Base-by-base conservation (phyloP, 2,113 vertebrate genomes). In the Balaenoptera acutorostrata region DNA sequence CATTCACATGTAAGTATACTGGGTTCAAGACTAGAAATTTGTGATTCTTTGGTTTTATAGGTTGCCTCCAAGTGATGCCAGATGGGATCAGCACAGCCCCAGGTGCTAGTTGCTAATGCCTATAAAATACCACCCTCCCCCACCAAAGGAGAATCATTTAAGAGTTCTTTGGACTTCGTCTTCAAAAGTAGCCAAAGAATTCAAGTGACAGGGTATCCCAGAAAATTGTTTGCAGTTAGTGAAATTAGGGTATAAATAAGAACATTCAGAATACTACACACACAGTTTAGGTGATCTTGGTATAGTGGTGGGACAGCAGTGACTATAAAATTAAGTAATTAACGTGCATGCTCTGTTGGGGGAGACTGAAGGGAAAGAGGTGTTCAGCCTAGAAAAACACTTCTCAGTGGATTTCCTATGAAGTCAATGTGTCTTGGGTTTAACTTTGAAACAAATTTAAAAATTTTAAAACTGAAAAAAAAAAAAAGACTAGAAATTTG, bases 11-110 rank as follows among this genome's bases (percentile, higher is more conserved):
- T 44, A 0, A 49, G 36, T 2, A 9, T 39, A 41, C 17, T 44
- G n/a, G 33, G 86, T 14, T 68, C 25, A 55, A 61, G 44, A 66
- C 36, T 18, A 1, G 59, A 75, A 72, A 33, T 74, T 21, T 36
- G 36, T 39, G 44, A 4, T 23, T 68, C 31, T 84, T 23, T 72
- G 33, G 3, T 88, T 93, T 95, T 64, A 27, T 57, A 97, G 95
- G 83, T 86, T 31, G 12, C 18, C 59, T 39, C 21, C 18, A 33
- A 0, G 8, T 3, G 21, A 15, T 29, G 57, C 41, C 71, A n/a
- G 6, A 5, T 0, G 8, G 21, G 69, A 41, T 29, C 23, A 1
- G 8, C 52, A 44, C 6, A 18, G 36, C 10, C 52, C 44, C 36
- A 17, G 10, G 10, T 4, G 44, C 31, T n/a, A 1, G 18, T 25